Conservation (phyloP, 2,113 vertebrate species). For the Stigmatopora nigra region DNA sequence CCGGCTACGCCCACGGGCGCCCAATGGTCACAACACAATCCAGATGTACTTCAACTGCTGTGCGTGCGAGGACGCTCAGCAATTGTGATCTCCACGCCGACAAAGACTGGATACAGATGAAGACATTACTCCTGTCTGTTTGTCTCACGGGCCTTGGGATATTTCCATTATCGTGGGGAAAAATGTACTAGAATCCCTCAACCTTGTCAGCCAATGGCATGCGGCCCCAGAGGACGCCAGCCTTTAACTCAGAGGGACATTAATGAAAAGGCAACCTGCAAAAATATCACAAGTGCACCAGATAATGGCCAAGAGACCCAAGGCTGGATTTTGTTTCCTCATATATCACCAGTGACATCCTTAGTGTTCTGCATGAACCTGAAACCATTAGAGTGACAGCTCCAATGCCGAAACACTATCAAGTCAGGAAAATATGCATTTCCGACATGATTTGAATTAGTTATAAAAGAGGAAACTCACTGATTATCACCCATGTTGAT, state of each 20-base stretch:
- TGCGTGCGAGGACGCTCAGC: conserved; percentile 11
- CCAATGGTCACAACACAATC: conserved; percentile 63
- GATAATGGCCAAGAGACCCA: conserved; percentile 23
- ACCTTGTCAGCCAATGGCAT: conserved; percentile 59
- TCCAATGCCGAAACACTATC: neutral
- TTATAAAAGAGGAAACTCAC: neutral
- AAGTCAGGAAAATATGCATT: neutral
- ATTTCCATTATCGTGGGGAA: conserved; percentile 58
- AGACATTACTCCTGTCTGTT: conserved; percentile 62
- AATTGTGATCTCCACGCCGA: conserved; percentile 38
- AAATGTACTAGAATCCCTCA: conserved; percentile 61
- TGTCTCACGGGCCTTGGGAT: conserved; percentile 49
- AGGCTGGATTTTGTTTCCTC: conserved; percentile 7
- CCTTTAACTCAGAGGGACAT: conserved; percentile 53
- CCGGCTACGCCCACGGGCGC: conserved; percentile 57
- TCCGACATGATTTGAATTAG: neutral
- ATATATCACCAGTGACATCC: neutral
- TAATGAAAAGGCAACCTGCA: conserved; percentile 54
- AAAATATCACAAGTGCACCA: conserved; percentile 25
- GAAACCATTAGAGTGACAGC: neutral
- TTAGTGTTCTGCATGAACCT: neutral
- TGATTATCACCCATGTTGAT: neutral
- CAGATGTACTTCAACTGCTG: conserved; percentile 64
- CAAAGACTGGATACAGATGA: conserved; percentile 58
- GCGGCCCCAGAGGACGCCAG: conserved; percentile 45